Percentiles rank a stretch among this genome's conserved stretches.
Conservation (phyloP, 1,140 invertebrate species). For the Hetaerina americana region DNA sequence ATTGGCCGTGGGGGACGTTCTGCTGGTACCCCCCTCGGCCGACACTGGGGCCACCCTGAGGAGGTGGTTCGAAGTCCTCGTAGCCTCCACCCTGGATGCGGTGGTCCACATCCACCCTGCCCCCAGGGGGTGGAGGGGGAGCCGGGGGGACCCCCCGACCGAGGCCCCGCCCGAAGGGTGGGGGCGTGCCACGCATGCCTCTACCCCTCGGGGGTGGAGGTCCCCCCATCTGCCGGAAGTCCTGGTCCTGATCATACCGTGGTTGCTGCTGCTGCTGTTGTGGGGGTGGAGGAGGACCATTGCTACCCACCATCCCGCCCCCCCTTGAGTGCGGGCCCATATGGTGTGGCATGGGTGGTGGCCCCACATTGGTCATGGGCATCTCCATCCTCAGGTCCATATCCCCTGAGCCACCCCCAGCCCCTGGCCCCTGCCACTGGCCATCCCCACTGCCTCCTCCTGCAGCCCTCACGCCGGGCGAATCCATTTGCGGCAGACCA, state of each 20-base stretch:
- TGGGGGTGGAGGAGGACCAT: background rate
- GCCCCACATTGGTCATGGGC: background rate
- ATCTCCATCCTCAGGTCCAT: background rate
- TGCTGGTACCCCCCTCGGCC: background rate
- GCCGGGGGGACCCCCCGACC: background rate
- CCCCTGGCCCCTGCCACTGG: background rate
- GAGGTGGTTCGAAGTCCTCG: background rate
- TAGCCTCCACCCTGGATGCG: background rate
- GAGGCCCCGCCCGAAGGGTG: background rate
- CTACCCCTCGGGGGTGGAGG: background rate
- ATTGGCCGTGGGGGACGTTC: background rate
- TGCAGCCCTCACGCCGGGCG: background rate
- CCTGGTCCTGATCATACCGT: background rate
- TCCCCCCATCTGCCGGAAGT: background rate
- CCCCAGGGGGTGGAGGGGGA: background rate
- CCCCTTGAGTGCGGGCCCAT: background rate
- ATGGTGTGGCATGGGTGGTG: background rate
- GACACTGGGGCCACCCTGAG: background rate
- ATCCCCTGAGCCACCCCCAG: background rate
- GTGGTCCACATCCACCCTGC: background rate
- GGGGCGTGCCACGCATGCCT: background rate
- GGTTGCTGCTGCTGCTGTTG: too few relatives aligned
- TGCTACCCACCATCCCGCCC: background rate
- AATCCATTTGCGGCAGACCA: background rate
- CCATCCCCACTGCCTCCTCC: background rate